Evolutionary conservation across 2,113 vertebrate genomes (phyloP), one percentile per base, ranked within the genome.

Genomic region (Hiodon alosoides): DNA sequence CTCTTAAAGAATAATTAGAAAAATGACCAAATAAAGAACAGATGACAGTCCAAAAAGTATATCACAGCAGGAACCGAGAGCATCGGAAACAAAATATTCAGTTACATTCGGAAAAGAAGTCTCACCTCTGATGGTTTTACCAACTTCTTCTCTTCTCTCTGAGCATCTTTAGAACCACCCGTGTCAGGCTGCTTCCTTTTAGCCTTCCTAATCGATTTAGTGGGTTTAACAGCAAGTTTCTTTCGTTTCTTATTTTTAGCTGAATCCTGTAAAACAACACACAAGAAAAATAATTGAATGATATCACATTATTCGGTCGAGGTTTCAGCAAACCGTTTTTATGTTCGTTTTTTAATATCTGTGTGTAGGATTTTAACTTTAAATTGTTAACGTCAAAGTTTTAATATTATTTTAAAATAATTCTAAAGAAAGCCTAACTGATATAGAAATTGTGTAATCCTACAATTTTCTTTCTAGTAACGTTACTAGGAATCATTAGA

Each of bases 171-270:
- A 0, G 9, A 1, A 7, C 16, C 62, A 72, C 82, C 82, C 71
- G 80, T 83, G 53, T 13, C 58, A 17, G 16, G 47, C 69, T 79
- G 85, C 73, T 77, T 90, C 71, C 47, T 87, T 0, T 84, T 83
- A 10, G 71, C n/a, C 77, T 82, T 64, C 62, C 74, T 66, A 51
- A 47, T 84, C 50, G 76, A 6, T 31, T 79, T 88, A 10, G 1
- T 66, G 9, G 31, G 11, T 50, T 48, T 65, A n/a, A 79, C 9
- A 3, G 57, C 85, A 79, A 86, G 83, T 65, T 84, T 79, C 71
- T 77, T 85, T 69, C 71, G 77, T 59, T 72, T 89, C 79, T 81
- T 89, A 69, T 84, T 90, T 76, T 85, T 86, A 70, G 82, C 59
- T 59, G 73, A 46, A 79, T 73, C 87, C 86, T 68, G 10, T 6